These are phyloP conservation scores for Ctenodactylus gundi DNA, from an alignment of 2,113 vertebrate species.

Conservation along the genomic window DNA sequence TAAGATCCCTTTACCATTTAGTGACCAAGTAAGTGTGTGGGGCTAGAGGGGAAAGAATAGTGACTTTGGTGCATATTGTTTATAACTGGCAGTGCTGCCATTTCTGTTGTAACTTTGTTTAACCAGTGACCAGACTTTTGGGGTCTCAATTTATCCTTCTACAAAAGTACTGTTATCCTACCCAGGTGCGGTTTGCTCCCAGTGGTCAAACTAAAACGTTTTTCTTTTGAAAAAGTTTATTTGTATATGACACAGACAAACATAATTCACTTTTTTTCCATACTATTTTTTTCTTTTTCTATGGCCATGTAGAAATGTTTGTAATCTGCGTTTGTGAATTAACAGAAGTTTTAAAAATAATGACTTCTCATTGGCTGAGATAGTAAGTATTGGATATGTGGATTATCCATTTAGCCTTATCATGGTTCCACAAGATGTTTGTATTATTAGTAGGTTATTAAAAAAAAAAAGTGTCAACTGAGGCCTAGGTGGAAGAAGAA, in stretches of 20 bases:
- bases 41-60: background rate
- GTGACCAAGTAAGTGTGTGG: background rate
- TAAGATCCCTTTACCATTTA: background rate
- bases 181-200: background rate
- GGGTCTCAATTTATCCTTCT: background rate
- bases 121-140: background rate
- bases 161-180: background rate
- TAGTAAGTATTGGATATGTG: background rate
- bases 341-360: slow-evolving; percentile 33
- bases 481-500: background rate
- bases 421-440: background rate
- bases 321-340: background rate
- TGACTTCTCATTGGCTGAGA: background rate
- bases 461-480: background rate
- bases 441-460: slow-evolving; percentile 7
- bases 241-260: background rate
- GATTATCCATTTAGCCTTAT: background rate
- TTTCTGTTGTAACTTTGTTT: background rate
- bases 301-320: slow-evolving; percentile 12
- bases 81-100: background rate
- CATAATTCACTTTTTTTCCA: background rate
- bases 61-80: background rate
- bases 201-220: background rate
- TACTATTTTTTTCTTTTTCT: slow-evolving; percentile 17
- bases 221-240: slow-evolving; percentile 33